phyloP scores from a whole-genome alignment of 2,113 vertebrate genomes.

The Saguinus imperator region DNA sequence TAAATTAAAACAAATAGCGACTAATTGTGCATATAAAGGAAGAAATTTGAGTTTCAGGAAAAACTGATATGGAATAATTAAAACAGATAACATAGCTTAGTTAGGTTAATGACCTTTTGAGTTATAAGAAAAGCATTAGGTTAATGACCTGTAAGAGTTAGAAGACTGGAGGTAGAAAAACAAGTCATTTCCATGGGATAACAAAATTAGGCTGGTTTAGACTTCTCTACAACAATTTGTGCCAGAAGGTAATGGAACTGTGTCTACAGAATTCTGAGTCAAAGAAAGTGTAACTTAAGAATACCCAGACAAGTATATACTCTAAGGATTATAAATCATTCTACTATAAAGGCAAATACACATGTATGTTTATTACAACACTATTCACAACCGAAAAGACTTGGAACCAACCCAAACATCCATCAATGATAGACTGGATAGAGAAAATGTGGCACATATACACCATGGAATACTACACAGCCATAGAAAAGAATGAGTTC shows the following conservation, averaged over 20 bases:
- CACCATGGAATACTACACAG: no score
- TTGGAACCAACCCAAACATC: no score
- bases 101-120: not conserved
- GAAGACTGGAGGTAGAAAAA: not conserved
- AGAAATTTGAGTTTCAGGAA: not conserved
- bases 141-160: not conserved
- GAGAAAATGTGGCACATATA: no score
- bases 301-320: not conserved
- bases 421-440: no score
- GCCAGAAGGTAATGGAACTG: not conserved
- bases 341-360: no score
- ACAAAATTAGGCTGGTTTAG: not conserved
- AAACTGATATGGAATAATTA: not conserved
- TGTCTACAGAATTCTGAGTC: not conserved
- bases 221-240: not conserved
- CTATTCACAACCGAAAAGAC: no score
- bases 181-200: not conserved
- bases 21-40: not conserved
- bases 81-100: not conserved
- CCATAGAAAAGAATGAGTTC: no score
- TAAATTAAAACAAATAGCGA: not conserved
- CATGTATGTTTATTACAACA: no score
- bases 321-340: no score
- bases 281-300: not conserved
- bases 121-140: not conserved